Base-by-base conservation (phyloP, 2,888 invertebrate species). In the Trichopria drosophilae region DNA sequence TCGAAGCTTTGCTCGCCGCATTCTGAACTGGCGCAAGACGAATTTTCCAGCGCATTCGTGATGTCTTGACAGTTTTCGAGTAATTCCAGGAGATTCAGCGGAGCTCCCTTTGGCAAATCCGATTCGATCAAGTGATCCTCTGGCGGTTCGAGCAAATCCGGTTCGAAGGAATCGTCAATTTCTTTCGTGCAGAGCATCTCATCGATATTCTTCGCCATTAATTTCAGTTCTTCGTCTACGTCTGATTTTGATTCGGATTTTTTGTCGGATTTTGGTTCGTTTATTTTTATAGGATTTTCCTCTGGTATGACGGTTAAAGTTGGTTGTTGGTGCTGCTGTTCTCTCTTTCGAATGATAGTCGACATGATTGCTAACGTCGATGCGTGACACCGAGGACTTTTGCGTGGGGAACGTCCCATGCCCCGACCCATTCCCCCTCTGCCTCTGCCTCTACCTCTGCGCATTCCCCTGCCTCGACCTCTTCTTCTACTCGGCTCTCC, bases 331-430 rank as follows among this genome's bases (percentile, higher is more conserved):
- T 61, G 64, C 20, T 67, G 68, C 10, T 66, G 68, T 22, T 75
- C 74, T n/a, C 67, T 59, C 40, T 72, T 72, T 6, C 71, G 61
- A 10, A 75, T 72, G n/a, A 75, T 73, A 13, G 75, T 75, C 3
- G 75, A 75, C 75, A 92, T 82, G 49, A 92, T 88, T 0, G 92
- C 92, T 51, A 91, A 75, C 0, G 93, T 93, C 0, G 91, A 91
- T 0, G 92, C 92, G 69, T 93, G 92, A 70, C 92, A 92, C 16
- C 93, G 79, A 0, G 93, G 93, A 0, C 90, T 91, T 68, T 92
- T 92, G 29, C 93, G 78, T 0, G 91, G 88, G 53, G 84, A 85
- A 22, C 78, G 78, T 36, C 81, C 81, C 4, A 61, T 57, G 4
- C 53, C 4, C 31, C 13, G 53, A 46, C 13, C 56, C 55, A 53